A percentile compares a stretch with the other conserved stretches of the same genome.
Evolutionary conservation across 2,113 vertebrate genomes (phyloP).

Genomic region (Podarcis raffonei): DNA sequence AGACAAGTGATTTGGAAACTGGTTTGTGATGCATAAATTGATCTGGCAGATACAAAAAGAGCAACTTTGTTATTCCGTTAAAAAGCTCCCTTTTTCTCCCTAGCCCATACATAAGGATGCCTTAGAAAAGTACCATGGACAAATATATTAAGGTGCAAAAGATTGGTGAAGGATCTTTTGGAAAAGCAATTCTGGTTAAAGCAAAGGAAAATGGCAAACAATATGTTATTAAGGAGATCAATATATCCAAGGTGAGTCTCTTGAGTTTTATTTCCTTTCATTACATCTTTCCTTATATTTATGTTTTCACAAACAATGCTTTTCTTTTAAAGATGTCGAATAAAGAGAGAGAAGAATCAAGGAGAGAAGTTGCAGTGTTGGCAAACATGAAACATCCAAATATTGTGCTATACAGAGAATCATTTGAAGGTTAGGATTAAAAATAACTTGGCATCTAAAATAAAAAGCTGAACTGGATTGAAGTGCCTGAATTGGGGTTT

Average conservation of each 20-base stretch:
- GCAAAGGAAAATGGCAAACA: conserved; percentile 88
- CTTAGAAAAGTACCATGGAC: conserved; percentile 84
- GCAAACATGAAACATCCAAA: conserved; percentile 99
- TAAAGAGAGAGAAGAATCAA: conserved; percentile 94
- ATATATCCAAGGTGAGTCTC: conserved; percentile 88
- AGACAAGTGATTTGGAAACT: neutral
- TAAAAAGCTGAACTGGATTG: neutral
- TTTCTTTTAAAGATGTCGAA: conserved; percentile 89
- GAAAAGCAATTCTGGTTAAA: conserved; percentile 94
- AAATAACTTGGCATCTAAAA: conserved; percentile 13
- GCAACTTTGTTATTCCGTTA: neutral
- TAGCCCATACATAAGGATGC: conserved; percentile 77
- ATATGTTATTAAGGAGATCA: conserved; percentile 98
- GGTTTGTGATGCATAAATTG: fast-evolving
- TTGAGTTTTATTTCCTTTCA: neutral
- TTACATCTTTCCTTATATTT: neutral
- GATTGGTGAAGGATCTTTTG: conserved; percentile 98
- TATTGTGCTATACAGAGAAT: conserved; percentile 95
- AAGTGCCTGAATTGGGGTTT: neutral
- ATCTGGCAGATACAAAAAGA: neutral
- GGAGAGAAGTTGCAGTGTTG: conserved; percentile 95
- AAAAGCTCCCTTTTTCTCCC: neutral
- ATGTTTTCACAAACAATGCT: conserved; percentile 20
- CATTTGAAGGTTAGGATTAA: conserved; percentile 91
- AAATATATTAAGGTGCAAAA: conserved; percentile 92